These are phyloP conservation scores for Halcyon senegalensis DNA, from an alignment of 2,113 vertebrate species.

Conservation along the genomic window DNA sequence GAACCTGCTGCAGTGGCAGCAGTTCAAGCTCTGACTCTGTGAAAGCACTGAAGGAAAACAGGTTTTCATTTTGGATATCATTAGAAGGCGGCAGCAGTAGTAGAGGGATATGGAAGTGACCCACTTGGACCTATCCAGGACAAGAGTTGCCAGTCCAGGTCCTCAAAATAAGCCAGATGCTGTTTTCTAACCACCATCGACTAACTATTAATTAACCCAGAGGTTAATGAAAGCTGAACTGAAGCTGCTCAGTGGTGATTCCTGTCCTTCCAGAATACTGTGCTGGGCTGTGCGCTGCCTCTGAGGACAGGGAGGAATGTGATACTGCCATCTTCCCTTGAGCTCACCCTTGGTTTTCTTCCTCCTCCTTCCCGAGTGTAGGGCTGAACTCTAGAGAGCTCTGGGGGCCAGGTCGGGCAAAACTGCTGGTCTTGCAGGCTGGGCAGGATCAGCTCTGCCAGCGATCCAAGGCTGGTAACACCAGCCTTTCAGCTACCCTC, in stretches of 20 bases:
- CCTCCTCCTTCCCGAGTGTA: background rate
- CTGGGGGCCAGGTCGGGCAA: background rate
- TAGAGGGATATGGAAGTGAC: background rate
- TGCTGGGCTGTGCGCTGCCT: background rate
- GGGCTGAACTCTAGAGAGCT: background rate
- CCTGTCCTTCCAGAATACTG: slow-evolving; percentile 13
- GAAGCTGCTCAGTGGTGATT: background rate
- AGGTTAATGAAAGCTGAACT: background rate
- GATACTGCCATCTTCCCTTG: background rate
- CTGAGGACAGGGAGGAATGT: background rate
- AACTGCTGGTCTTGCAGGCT: background rate
- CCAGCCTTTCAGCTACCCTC: background rate
- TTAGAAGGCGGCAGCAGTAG: background rate
- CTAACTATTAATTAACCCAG: slow-evolving; percentile 6
- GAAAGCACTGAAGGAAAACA: background rate
- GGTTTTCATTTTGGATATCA: background rate
- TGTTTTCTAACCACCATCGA: background rate
- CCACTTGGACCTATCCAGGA: background rate
- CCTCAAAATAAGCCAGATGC: background rate
- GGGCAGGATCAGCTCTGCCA: background rate
- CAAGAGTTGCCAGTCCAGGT: background rate
- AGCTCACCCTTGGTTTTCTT: background rate
- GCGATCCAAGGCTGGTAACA: background rate
- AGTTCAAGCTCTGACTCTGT: background rate
- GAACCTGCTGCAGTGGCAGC: background rate